Evolutionary conservation across 2,113 vertebrate genomes (phyloP).

Genomic region (Labeo catla): DNA sequence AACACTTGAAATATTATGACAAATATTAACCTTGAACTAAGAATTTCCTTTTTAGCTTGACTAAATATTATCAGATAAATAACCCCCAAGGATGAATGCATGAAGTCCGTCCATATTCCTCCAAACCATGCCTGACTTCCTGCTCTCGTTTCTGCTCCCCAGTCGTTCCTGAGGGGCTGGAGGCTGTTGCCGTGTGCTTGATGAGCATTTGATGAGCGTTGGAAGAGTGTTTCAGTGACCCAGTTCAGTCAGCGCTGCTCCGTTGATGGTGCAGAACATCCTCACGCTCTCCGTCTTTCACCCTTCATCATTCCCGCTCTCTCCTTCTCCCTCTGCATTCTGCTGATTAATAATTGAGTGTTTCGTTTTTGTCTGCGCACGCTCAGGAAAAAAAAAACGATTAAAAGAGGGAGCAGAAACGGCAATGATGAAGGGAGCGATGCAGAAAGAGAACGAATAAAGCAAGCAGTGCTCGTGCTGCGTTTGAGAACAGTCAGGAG

Average conservation of each 20-base stretch:
- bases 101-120: neutral
- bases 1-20: neutral
- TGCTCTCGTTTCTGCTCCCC: neutral
- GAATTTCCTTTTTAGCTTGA: neutral
- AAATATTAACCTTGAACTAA: neutral
- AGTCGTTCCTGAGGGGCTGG: constrained; percentile 28
- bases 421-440: constrained; percentile 33
- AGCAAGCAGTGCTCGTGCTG: constrained; percentile 30
- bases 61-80: neutral
- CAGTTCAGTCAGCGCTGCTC: constrained; percentile 75
- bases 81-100: neutral
- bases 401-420: constrained; percentile 46
- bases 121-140: neutral
- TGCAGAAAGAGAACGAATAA: constrained; percentile 3
- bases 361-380: constrained; percentile 34
- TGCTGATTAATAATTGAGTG: constrained; percentile 54
- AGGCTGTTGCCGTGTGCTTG: constrained; percentile 23
- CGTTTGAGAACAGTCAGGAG: constrained; percentile 16
- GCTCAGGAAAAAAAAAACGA: constrained; percentile 27
- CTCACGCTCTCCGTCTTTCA: constrained; percentile 41
- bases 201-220: constrained; percentile 44
- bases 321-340: constrained; percentile 11
- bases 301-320: constrained; percentile 44
- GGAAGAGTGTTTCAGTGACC: constrained; percentile 66
- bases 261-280: constrained; percentile 47